These are phyloP conservation scores for Microtus ochrogaster DNA, from an alignment of 2,113 vertebrate genomes.

Conservation along the genomic window DNA sequence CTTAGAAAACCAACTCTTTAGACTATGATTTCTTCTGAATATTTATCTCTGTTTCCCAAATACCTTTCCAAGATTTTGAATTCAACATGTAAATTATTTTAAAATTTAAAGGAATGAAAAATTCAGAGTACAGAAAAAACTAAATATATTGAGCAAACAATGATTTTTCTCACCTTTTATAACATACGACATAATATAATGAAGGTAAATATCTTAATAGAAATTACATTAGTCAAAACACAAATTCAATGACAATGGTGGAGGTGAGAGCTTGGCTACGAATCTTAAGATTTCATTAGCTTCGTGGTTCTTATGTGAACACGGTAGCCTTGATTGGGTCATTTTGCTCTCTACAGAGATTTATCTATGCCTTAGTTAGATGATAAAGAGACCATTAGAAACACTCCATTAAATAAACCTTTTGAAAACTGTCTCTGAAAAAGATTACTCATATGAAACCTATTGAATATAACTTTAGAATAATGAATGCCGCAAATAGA, in stretches of 20 bases:
- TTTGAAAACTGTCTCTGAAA: slow-evolving; percentile 70
- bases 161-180: background rate
- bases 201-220: background rate
- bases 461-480: slow-evolving; percentile 64
- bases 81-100: slow-evolving; percentile 23
- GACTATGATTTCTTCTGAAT: background rate
- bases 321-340: slow-evolving; percentile 27
- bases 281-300: slow-evolving; percentile 36
- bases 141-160: slow-evolving; percentile 16
- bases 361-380: background rate
- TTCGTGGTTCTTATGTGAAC: background rate
- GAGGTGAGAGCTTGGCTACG: background rate
- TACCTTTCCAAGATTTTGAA: background rate
- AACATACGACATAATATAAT: background rate
- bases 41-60: slow-evolving; percentile 20
- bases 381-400: slow-evolving; percentile 61
- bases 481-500: slow-evolving; percentile 29
- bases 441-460: slow-evolving; percentile 46
- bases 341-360: background rate
- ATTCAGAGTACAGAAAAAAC: background rate
- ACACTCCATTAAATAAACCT: slow-evolving; percentile 22
- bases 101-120: background rate
- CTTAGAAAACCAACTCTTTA: background rate
- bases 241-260: background rate
- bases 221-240: background rate